Percentiles rank a stretch among this genome's conserved stretches.
Conservation (phyloP, 2,113 vertebrate species). For the Burhinus bistriatus region DNA sequence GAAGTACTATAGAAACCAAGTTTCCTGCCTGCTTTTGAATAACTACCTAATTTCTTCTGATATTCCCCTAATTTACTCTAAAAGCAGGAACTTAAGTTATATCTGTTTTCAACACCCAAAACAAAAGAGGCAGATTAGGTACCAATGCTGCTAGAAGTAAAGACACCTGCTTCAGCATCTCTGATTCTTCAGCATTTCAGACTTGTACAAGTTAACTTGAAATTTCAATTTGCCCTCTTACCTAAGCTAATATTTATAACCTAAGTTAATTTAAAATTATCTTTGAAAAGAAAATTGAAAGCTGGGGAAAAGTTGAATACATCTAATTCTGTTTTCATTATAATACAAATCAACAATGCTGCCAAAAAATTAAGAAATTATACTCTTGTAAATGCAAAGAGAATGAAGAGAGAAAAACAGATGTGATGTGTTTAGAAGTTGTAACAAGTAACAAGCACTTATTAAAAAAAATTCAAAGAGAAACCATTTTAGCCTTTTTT, state of each 20-base stretch:
- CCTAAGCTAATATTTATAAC: neutral
- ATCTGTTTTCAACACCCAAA: neutral
- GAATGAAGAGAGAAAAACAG: neutral
- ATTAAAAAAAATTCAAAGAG: neutral
- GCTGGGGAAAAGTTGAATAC: neutral
- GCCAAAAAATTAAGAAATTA: neutral
- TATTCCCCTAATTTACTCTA: neutral
- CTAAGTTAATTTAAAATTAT: neutral
- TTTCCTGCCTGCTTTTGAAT: neutral
- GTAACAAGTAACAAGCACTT: neutral
- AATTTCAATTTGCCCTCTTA: neutral
- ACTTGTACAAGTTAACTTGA: rapidly evolving
- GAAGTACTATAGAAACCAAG: neutral
- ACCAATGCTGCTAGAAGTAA: neutral
- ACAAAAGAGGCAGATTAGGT: neutral
- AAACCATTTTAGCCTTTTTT: neutral
- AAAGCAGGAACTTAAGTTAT: neutral
- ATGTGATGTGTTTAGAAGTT: neutral
- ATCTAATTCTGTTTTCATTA: neutral
- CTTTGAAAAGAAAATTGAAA: neutral
- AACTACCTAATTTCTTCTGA: neutral
- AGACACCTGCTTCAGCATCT: neutral
- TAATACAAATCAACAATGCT: neutral
- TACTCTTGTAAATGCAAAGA: neutral
- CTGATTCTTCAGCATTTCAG: neutral